phyloP scores from a whole-genome alignment of 2,113 vertebrate species.

The Rhinichthys klamathensis region DNA sequence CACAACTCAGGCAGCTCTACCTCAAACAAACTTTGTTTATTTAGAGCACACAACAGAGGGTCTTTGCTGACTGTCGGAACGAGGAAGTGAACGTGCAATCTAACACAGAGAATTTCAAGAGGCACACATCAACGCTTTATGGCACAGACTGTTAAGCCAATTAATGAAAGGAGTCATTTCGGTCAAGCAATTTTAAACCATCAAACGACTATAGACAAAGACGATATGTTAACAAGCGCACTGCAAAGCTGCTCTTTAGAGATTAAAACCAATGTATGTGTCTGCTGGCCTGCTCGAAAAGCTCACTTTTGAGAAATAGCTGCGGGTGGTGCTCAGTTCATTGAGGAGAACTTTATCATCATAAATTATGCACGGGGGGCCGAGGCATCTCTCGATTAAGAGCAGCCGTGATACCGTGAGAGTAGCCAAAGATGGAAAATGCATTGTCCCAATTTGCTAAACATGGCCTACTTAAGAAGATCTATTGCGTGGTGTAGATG shows the following conservation, averaged over 20 bases:
- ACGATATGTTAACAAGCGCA: conserved; percentile 7
- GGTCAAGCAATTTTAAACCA: conserved; percentile 30
- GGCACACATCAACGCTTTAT: neutral
- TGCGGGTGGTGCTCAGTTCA: neutral
- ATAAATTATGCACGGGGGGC: conserved; percentile 38
- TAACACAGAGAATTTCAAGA: conserved; percentile 20
- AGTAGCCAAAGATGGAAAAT: conserved; percentile 9
- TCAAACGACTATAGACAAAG: conserved; percentile 13
- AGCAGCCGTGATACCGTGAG: neutral
- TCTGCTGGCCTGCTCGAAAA: neutral
- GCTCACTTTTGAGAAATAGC: neutral
- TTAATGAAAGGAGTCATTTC: conserved; percentile 27
- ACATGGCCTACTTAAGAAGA: conserved; percentile 45
- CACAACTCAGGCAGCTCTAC: neutral
- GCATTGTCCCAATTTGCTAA: neutral
- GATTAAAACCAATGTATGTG: neutral
- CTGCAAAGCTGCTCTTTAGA: neutral
- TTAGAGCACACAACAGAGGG: neutral
- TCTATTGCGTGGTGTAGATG: neutral
- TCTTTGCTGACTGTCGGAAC: neutral
- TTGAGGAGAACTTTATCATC: conserved; percentile 20
- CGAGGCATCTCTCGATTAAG: conserved; percentile 12
- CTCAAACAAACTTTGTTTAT: conserved; percentile 46
- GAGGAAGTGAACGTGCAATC: neutral
- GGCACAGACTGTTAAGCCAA: neutral